Percentiles rank a stretch among this genome's conserved stretches.
Evolutionary conservation across 2,888 invertebrate genomes (phyloP).

Genomic region (Euplagia quadripunctaria): DNA sequence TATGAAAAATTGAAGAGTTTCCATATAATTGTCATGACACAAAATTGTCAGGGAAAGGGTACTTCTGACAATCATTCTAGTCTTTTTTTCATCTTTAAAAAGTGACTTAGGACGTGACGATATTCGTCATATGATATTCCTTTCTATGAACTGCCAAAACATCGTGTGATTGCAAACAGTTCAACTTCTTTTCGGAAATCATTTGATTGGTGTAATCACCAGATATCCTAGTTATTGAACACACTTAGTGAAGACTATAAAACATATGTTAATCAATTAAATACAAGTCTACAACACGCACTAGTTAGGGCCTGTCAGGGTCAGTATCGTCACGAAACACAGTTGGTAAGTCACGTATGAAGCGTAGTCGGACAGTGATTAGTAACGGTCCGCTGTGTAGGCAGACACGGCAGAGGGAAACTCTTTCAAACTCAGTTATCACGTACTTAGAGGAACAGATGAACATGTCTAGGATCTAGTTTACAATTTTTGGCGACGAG

Average conservation of each 20-base stretch:
- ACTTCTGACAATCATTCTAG: background rate
- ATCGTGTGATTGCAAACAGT: background rate
- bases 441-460: background rate
- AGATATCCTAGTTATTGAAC: background rate
- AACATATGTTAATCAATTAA: background rate
- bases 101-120: too few relatives aligned
- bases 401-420: background rate
- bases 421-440: background rate
- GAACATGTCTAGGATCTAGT: background rate
- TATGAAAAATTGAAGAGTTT: background rate
- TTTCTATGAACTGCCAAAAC: too few relatives aligned
- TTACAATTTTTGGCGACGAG: background rate
- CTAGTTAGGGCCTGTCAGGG: background rate
- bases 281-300: background rate
- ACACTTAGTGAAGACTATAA: background rate
- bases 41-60: background rate
- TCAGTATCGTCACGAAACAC: background rate
- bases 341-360: background rate
- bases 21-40: background rate
- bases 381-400: background rate
- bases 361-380: slow-evolving; percentile 1
- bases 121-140: too few relatives aligned
- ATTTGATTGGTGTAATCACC: background rate
- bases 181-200: background rate
- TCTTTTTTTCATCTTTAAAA: too few relatives aligned